A percentile compares a stretch with the other conserved stretches of the same genome.
Evolutionary conservation across 2,888 invertebrate genomes (phyloP).

Genomic region (Portevinia maculata): DNA sequence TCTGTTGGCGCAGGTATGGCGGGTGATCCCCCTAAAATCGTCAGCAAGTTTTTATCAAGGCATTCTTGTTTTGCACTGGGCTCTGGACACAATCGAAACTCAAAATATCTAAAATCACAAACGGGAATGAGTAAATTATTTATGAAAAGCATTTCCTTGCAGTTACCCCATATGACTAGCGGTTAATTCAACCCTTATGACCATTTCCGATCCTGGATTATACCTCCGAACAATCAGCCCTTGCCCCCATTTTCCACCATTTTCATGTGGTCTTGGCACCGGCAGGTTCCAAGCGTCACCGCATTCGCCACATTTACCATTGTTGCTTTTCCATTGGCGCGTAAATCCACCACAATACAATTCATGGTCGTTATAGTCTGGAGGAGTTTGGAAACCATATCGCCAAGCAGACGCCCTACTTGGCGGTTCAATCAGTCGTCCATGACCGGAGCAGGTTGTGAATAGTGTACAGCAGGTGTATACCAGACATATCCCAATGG

Average conservation of each 20-base stretch:
- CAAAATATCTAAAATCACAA: slow-evolving; percentile 85
- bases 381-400: slow-evolving; percentile 93
- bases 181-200: slow-evolving; percentile 92
- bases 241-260: slow-evolving; percentile 92
- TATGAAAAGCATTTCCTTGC: too few relatives aligned
- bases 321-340: slow-evolving; percentile 91
- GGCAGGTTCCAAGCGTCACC: slow-evolving; percentile 92
- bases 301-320: slow-evolving; percentile 93
- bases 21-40: slow-evolving; percentile 82
- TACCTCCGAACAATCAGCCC: slow-evolving; percentile 92
- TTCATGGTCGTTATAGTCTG: slow-evolving; percentile 95
- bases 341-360: slow-evolving; percentile 93
- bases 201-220: slow-evolving; percentile 86
- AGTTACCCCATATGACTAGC: slow-evolving; percentile 90
- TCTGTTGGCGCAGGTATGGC: slow-evolving; percentile 83
- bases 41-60: slow-evolving; percentile 88
- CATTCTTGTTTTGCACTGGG: slow-evolving; percentile 89
- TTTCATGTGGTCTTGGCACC: slow-evolving; percentile 90
- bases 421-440: slow-evolving; percentile 89
- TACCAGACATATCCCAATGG: slow-evolving; percentile 47
- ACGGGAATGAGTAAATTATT: too few relatives aligned
- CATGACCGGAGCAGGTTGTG: slow-evolving; percentile 78
- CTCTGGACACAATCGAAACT: slow-evolving; percentile 92
- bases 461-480: slow-evolving; percentile 65
- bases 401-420: slow-evolving; percentile 94